phyloP scores from a whole-genome alignment of 2,888 invertebrate species.

The Cephus sareptanus region DNA sequence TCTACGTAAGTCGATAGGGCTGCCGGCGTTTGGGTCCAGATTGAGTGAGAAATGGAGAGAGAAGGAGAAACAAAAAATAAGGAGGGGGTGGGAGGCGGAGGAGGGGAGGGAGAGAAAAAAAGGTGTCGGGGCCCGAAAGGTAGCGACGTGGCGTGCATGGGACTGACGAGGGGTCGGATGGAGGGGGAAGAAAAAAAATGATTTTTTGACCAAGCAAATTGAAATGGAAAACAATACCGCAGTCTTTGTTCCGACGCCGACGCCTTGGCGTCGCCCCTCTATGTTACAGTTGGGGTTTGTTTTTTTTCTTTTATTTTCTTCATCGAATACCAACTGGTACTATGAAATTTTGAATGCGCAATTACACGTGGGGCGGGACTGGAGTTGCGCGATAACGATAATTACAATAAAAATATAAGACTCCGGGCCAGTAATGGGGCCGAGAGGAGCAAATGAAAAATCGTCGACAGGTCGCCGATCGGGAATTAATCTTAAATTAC shows the following conservation, averaged over 20 bases:
- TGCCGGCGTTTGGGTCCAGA: constrained; percentile 5
- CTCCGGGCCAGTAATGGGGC: neutral
- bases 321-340: neutral
- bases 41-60: neutral
- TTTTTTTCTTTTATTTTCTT: neutral
- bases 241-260: neutral
- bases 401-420: neutral
- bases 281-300: neutral
- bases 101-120: constrained; percentile 14
- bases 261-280: neutral
- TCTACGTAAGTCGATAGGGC: constrained; percentile 8
- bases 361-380: neutral
- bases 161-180: constrained; percentile 6
- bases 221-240: neutral
- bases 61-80: neutral
- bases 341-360: neutral
- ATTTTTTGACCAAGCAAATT: neutral
- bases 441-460: neutral
- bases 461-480: constrained; percentile 1
- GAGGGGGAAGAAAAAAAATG: neutral
- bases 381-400: neutral
- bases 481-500: constrained; percentile 24
- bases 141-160: constrained; percentile 8
- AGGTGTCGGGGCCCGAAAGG: constrained; percentile 12
- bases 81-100: neutral